Evolutionary conservation across 1,140 invertebrate species (phyloP), one percentile per base, ranked within the genome.

Genomic region (Whitmania pigra): DNA sequence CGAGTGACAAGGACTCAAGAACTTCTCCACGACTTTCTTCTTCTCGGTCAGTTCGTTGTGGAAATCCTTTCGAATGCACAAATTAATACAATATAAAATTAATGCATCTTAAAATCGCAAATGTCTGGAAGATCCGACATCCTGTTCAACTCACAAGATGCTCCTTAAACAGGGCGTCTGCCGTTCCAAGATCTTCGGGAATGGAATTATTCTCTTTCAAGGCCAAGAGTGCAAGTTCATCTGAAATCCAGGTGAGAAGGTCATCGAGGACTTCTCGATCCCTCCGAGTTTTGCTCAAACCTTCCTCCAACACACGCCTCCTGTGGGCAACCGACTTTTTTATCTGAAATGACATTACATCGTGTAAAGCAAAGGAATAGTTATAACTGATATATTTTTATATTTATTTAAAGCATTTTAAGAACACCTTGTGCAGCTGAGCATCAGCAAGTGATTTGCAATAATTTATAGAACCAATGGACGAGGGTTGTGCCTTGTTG

Each of bases 211-310:
- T 86, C 85, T 95, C 92, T 73, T 93, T 82, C 53, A 88, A 85
- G 22, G 89, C 84, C 66, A 97, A 81, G 0, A 90, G 92, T 67
- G 89, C 90, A 82, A 97, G 93, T 17, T 93, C 85, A 70, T 90
- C 89, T 72, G 88, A 87, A 25, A 98, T 85, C 93, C 93, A 97
- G 20, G 89, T 88, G 54, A 97, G 85, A 17, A 97, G 85, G 81
- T 97, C 94, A 78, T 97, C 94, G 69, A 97, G 84, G 49, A 92
- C 87, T 36, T 85, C 85, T 53, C 86, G 84, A 73, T 81, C 79
- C 27, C 80, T 80, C 67, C 79, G 78, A 53, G 87, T 82, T 71
- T 86, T 85, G 53, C 82, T 80, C 9, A 88, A 81, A 5, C 85
- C 85, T 27, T 95, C 90, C 74, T 93, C 88, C 68, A 97, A 85